Percentiles rank a stretch among this genome's conserved stretches.
phyloP scores from a whole-genome alignment of 2,888 invertebrate species.

The Empis stercorea region DNA sequence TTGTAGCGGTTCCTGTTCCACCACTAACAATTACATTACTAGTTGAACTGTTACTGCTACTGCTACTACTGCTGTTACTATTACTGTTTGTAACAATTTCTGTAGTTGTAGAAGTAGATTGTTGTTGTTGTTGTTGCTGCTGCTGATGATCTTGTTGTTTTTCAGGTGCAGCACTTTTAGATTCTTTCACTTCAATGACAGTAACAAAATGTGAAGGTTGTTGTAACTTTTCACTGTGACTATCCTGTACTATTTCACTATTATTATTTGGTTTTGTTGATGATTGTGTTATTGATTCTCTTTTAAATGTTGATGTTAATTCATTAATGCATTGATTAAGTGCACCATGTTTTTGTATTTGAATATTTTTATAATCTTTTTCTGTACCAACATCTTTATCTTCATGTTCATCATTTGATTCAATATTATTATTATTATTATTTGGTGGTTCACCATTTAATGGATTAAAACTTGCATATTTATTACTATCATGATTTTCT shows the following conservation, averaged over 20 bases:
- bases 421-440: conserved; percentile 15
- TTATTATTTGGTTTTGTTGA: conserved; percentile 3
- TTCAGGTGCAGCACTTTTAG: conserved; percentile 37
- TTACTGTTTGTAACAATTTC: not conserved
- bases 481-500: conserved; percentile 13
- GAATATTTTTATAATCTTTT: conserved; percentile 26
- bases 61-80: not conserved
- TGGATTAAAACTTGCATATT: conserved; percentile 13
- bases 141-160: conserved; percentile 8
- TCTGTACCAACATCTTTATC: conserved; percentile 32
- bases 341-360: conserved; percentile 30
- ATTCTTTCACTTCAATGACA: conserved; percentile 78
- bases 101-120: not conserved
- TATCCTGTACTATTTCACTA: conserved; percentile 16
- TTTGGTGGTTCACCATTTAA: conserved; percentile 12
- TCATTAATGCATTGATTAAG: conserved; percentile 56
- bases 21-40: conserved; percentile 13
- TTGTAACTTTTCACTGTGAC: conserved; percentile 14
- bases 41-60: not conserved
- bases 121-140: conserved; percentile 15
- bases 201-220: conserved; percentile 56
- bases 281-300: conserved; percentile 40
- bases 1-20: conserved; percentile 14
- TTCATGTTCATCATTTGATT: conserved; percentile 22
- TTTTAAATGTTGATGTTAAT: conserved; percentile 44